Conservation (phyloP, 2,797 vertebrate species). For the Bufotes viridis region DNA sequence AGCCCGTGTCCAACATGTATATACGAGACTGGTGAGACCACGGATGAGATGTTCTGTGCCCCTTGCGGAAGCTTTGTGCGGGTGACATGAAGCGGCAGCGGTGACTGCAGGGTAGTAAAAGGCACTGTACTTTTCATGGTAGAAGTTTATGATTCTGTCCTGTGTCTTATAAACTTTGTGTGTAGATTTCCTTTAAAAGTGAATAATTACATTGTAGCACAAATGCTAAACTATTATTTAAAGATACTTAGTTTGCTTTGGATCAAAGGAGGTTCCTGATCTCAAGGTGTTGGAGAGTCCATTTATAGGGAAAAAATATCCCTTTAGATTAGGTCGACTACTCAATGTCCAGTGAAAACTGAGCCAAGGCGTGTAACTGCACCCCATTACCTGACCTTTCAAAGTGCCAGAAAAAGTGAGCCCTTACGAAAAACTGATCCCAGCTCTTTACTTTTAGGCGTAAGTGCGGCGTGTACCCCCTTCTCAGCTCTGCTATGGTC, state of each 20-base stretch:
- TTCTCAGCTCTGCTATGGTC: no score
- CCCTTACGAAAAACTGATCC: neutral
- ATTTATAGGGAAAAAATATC: neutral
- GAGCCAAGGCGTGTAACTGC: neutral
- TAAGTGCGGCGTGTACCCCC: no score
- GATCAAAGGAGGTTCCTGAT: neutral
- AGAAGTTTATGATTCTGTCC: neutral
- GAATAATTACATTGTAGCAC: neutral
- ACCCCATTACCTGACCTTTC: neutral
- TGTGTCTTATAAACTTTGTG: slow-evolving; percentile 17
- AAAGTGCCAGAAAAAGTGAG: neutral
- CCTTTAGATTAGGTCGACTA: neutral
- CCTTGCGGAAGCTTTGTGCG: neutral
- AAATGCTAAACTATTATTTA: slow-evolving; percentile 13
- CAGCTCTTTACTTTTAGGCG: no score
- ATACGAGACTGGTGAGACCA: neutral
- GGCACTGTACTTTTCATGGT: slow-evolving; percentile 16
- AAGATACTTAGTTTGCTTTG: neutral
- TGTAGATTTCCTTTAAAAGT: neutral
- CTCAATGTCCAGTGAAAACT: no score
- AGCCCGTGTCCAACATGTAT: neutral
- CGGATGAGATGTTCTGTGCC: neutral
- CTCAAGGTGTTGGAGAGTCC: neutral
- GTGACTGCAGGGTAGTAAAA: slow-evolving; percentile 3
- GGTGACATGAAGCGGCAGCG: neutral